Conservation (phyloP, 2,113 vertebrate species). For the Corvus cornix region DNA sequence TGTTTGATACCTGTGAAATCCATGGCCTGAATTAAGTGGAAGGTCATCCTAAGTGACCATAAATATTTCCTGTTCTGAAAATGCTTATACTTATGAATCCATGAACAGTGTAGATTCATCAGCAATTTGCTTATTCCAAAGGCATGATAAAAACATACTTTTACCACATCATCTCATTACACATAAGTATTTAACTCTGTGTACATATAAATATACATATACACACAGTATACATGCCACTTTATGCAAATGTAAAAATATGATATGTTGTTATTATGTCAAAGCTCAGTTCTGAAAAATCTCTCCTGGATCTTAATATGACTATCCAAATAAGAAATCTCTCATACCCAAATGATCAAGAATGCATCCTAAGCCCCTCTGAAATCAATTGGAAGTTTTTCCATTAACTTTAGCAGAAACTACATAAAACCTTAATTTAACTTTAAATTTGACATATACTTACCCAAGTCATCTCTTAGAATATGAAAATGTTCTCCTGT, state of each 20-base stretch:
- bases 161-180: not conserved
- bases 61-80: not conserved
- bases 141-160: not conserved
- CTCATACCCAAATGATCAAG: not conserved
- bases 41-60: not conserved
- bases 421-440: not conserved
- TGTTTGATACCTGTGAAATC: not conserved
- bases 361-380: not conserved
- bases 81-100: not conserved
- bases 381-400: not conserved
- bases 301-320: not conserved
- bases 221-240: fast-evolving
- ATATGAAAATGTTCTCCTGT: not conserved
- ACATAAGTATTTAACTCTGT: not conserved
- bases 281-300: not conserved
- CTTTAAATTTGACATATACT: not conserved
- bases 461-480: not conserved
- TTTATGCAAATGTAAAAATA: not conserved
- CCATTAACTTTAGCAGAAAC: not conserved
- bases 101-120: not conserved
- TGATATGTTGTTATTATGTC: not conserved
- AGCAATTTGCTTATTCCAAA: not conserved
- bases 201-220: not conserved
- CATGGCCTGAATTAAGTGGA: not conserved
- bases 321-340: not conserved